Base-by-base conservation (phyloP, 2,113 vertebrate genomes). In the Ciconia maguari region DNA sequence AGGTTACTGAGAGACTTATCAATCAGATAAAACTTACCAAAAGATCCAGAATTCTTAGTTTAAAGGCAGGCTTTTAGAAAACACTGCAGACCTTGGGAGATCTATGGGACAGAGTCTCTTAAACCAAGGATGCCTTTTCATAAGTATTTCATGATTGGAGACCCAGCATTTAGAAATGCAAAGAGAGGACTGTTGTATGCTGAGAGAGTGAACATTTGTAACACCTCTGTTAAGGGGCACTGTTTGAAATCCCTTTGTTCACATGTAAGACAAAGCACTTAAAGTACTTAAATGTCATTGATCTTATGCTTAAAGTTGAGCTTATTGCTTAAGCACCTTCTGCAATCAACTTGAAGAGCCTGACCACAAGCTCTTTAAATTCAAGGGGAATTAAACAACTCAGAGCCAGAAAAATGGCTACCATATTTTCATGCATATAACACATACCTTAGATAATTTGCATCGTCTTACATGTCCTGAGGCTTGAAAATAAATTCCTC, bases 401-500 rank as follows among this genome's bases (percentile, higher is more conserved):
- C 10, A 11, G 44, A 88, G 16, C 13, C 32, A 82, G 66, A 87
- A 85, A 89, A 85, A 80, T 16, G 18, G 13, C 76, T 87, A 42
- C 21, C 30, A n/a, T 89, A 75, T 93, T 85, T 90, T 94, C 70
- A 83, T 69, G 65, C 9, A 7, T 84, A 16, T 58, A 76, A 80
- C 54, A 51, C 2, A 2, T 76, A 86, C n/a, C 48, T 89, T 34
- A 69, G 78, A 34, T 66, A 72, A 91, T 90, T 78, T 88, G 25
- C 83, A 66, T 95, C 36, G 44, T 83, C 36, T 89, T 81, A 90
- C 80, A 81, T 69, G 34, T 85, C 18, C 13, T 54, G 44, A 95
- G 70, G 52, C 78, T 91, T 76, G 62, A 85, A 84, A 97, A 90
- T 48, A 87, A 83, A 54, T 89, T 92, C 79, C 79, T 61, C 36